Percentiles rank a stretch among this genome's conserved stretches.
Evolutionary conservation across 2,888 invertebrate species (phyloP).

Genomic region (Heliconius erato): DNA sequence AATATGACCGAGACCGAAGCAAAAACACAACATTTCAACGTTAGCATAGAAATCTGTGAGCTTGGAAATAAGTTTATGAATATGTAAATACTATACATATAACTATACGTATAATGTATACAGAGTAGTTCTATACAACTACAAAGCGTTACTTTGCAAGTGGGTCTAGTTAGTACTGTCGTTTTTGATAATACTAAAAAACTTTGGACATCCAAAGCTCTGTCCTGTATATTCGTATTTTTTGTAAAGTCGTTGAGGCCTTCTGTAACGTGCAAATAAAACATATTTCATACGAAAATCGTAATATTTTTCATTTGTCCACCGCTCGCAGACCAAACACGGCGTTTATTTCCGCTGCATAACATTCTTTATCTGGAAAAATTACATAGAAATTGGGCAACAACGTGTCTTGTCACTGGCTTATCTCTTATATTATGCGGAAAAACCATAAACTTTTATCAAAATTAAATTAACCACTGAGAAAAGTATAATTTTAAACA

Average conservation of each 20-base stretch:
- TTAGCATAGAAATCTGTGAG: background rate
- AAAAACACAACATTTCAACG: conserved; percentile 1
- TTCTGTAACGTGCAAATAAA: background rate
- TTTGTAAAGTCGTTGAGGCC: background rate
- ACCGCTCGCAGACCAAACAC: too few species aligned
- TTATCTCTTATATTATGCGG: too few species aligned
- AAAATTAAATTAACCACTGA: background rate
- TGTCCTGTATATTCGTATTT: background rate
- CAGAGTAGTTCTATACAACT: background rate
- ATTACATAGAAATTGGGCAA: too few species aligned
- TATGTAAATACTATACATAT: conserved; percentile 21
- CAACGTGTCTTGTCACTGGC: too few species aligned
- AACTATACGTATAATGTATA: background rate
- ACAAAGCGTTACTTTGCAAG: background rate
- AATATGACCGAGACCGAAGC: background rate
- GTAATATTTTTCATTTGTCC: too few species aligned
- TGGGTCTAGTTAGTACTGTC: too few species aligned
- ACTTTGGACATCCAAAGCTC: background rate
- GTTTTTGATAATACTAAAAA: too few species aligned
- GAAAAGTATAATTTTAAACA: background rate
- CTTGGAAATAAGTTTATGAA: conserved; percentile 31
- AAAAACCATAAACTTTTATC: background rate
- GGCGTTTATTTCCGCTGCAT: too few species aligned
- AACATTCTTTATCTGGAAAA: too few species aligned
- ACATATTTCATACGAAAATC: background rate